These are phyloP conservation scores for Talpa occidentalis DNA, from an alignment of 2,113 vertebrate species.

Conservation along the genomic window DNA sequence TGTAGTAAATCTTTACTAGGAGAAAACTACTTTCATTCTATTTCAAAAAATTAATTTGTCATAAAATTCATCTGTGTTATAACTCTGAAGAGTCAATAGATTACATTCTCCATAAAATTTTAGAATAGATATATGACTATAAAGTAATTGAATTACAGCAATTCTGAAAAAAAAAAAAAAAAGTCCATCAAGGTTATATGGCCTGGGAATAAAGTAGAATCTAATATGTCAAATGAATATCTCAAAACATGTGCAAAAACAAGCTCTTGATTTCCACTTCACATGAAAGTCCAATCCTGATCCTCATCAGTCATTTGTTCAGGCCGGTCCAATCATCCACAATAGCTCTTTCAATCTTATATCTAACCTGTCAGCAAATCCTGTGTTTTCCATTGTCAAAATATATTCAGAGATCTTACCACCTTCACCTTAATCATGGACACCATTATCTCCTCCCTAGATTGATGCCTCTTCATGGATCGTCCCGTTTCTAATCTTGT, in stretches of 20 bases:
- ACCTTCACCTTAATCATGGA: not conserved
- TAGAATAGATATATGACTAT: not conserved
- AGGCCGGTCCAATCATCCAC: not conserved
- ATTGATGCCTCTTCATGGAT: not conserved
- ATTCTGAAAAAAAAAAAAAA: constrained; percentile 51
- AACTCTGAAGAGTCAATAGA: not conserved
- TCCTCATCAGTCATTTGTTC: constrained; percentile 1
- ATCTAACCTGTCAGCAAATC: not conserved
- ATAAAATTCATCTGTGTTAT: not conserved
- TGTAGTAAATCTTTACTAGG: constrained; percentile 6
- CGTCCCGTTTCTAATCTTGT: not conserved
- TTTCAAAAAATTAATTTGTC: constrained; percentile 22
- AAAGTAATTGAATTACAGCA: not conserved
- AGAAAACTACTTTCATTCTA: not conserved
- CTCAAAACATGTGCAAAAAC: constrained; percentile 31
- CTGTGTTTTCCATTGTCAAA: not conserved
- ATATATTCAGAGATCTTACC: not conserved
- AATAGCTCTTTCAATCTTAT: not conserved
- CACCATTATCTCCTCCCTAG: constrained; percentile 1
- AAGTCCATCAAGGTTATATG: not conserved
- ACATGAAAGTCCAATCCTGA: not conserved
- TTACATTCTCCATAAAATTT: not conserved
- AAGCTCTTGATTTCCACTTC: not conserved
- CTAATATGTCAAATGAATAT: not conserved
- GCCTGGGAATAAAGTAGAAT: not conserved